Evolutionary conservation across 2,888 invertebrate genomes (phyloP), one percentile per base, ranked within the genome.

Genomic region (Platycheirus rosarum): DNA sequence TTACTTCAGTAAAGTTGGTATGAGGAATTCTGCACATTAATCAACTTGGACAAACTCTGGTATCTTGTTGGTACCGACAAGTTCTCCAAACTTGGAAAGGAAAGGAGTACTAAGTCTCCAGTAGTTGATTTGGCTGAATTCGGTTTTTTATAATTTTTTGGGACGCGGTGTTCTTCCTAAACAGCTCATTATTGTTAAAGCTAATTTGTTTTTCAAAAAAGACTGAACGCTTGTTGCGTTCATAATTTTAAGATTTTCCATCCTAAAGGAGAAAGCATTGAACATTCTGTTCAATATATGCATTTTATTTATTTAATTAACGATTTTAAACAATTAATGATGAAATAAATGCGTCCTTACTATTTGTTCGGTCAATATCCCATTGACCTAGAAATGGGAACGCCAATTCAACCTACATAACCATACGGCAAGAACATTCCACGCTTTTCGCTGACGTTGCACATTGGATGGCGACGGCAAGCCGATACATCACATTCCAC

Each of bases 1-100:
- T 88, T 99, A 99, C 92, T 99, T 99, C 89, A 99, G 99, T 91
- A 99, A 99, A 94, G 95, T 99, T 88, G 99, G 99, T 92, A 99
- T 99, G 99, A 95, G 99, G 89, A 97, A 89, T 98, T 95, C 94
- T 96, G 97, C 88, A 99, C 99, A 5, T 94, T 97, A 62, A 92
- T 99, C 86, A 99, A 99, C 91, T 91, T 99, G 87, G 99, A 99
- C 91, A 98, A 96, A 91, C 91, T 99, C 80, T 99, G 99, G 99
- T 96, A 98, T 2, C 93, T 99, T 53, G 97, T 99, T 65, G 95
- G 97, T 44, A 96, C 98, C 87, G 96, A 98, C 89, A 95, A 96
- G 13, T 94, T 97, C 87, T 92, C 94, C 63, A 95, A 96, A 89
- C 96, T 97, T 88, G 94, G 95, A 88, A 93, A 94, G 84, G 93